A percentile compares a stretch with the other conserved stretches of the same genome.
Conservation (phyloP, 37 sponge, comb jelly and placozoan genomes). For the Corticium candelabrum region DNA sequence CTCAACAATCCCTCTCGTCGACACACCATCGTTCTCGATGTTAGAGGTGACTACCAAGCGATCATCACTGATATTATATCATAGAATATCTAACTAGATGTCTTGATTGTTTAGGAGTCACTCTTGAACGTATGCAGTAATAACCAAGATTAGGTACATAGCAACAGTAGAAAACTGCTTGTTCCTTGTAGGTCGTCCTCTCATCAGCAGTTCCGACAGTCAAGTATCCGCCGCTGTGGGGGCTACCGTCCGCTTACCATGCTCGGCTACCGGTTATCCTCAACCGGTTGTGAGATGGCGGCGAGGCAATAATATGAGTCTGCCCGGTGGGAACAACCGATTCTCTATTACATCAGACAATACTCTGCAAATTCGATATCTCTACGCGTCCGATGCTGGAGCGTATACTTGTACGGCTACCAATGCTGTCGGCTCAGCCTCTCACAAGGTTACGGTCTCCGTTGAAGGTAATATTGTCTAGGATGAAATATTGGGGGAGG, state of each 20-base stretch:
- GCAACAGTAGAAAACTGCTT: too few species aligned
- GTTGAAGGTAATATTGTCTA: not conserved
- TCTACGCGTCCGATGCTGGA: not conserved
- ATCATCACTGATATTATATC: too few species aligned
- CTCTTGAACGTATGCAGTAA: too few species aligned
- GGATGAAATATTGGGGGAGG: too few species aligned
- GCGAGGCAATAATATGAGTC: not conserved
- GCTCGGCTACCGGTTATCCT: not conserved
- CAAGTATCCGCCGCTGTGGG: too few species aligned
- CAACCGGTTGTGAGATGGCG: not conserved
- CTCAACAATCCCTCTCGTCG: not conserved
- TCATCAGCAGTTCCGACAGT: too few species aligned
- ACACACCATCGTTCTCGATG: not conserved
- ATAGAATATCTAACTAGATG: too few species aligned
- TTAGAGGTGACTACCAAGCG: not conserved
- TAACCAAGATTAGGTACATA: too few species aligned
- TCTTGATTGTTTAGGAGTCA: too few species aligned
- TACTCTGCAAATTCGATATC: not conserved
- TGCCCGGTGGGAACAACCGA: not conserved
- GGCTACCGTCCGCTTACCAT: not conserved
- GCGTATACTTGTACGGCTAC: not conserved
- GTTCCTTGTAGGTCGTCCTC: too few species aligned
- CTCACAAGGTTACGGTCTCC: not conserved
- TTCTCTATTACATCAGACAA: not conserved
- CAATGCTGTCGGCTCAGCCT: not conserved